Conservation (phyloP, 2,797 vertebrate species). For the Aotus griseimembra region DNA sequence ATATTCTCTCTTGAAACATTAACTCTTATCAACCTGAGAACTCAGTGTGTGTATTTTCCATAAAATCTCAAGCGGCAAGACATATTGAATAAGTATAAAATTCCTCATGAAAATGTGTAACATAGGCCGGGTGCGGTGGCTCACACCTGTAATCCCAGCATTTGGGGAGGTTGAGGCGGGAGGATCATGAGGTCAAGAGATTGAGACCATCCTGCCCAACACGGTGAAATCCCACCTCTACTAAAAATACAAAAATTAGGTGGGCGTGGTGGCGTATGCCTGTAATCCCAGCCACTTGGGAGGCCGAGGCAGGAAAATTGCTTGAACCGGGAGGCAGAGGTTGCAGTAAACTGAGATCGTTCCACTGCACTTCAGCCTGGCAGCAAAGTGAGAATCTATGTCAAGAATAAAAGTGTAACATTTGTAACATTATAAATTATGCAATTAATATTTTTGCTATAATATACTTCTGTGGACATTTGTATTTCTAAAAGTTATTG, state of each 20-base stretch:
- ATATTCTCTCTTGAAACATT: neutral
- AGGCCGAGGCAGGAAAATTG: neutral
- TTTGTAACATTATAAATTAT: neutral
- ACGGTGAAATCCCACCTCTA: neutral
- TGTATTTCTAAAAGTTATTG: slow-evolving; percentile 9
- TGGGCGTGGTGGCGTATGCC: neutral
- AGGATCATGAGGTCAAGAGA: neutral
- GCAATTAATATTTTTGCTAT: neutral
- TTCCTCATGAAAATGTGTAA: neutral
- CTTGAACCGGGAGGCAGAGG: neutral
- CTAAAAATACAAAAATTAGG: neutral
- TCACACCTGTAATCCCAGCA: neutral
- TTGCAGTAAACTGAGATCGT: neutral
- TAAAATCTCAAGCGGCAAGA: neutral
- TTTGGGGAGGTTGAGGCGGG: neutral
- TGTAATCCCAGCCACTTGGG: neutral
- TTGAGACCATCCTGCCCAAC: neutral
- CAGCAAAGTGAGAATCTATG: accelerated
- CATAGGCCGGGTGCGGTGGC: neutral
- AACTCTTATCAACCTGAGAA: neutral
- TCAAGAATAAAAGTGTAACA: neutral
- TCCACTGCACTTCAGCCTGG: neutral
- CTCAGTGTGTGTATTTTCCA: neutral
- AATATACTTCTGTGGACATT: neutral
- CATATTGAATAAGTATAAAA: neutral